phyloP scores from a whole-genome alignment of 2,113 vertebrate species.

The Anthoscopus minutus region DNA sequence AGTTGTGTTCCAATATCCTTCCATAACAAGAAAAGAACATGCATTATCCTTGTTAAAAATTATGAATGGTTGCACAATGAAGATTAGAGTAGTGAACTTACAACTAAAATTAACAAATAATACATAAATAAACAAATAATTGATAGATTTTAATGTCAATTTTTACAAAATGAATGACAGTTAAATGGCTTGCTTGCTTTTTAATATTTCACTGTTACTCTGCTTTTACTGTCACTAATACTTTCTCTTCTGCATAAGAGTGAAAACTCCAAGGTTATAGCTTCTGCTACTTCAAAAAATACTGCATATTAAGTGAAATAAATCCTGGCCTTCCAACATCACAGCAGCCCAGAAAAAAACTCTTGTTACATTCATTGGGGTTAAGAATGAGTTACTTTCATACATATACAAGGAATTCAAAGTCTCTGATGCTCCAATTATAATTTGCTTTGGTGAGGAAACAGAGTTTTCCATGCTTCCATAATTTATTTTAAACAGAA shows the following conservation, averaged over 20 bases:
- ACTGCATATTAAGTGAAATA: background rate
- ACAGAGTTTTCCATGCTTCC: background rate
- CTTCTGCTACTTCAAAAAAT: background rate
- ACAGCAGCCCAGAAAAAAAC: background rate
- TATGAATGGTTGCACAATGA: background rate
- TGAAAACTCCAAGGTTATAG: background rate
- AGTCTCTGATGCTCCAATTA: background rate
- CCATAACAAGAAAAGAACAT: background rate
- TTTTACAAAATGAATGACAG: background rate
- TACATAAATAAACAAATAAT: too few species aligned
- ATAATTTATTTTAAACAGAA: background rate
- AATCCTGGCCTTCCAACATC: background rate
- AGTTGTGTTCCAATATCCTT: background rate
- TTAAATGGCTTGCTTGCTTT: background rate
- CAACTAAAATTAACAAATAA: background rate
- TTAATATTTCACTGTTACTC: background rate
- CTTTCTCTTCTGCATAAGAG: background rate
- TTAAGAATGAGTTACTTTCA: background rate
- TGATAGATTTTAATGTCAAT: background rate
- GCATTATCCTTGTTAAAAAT: background rate
- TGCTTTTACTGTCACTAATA: background rate
- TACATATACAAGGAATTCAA: background rate
- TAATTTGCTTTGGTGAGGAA: background rate
- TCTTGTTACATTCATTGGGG: background rate
- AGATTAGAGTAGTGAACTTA: background rate